Evolutionary conservation across 2,113 vertebrate genomes (phyloP), one percentile per base, ranked within the genome.

Genomic region (Theropithecus gelada): DNA sequence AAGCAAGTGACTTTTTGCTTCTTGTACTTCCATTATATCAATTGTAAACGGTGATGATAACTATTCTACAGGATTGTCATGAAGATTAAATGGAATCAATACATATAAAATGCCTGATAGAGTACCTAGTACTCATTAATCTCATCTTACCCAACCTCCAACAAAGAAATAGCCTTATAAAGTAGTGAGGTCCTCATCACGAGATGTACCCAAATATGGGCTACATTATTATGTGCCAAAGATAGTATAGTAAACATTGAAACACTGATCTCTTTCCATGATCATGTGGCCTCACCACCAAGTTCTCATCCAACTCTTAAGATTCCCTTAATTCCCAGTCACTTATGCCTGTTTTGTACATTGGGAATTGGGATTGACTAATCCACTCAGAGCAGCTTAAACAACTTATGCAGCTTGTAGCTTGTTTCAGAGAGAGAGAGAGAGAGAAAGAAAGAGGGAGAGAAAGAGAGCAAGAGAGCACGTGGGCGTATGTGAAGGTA

Each of bases 191-290:
- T 73, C 16, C 22, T 13, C 32, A 73, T 88, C 6, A 40, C 45
- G 96, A 79, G 7, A 57, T 84, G 7, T 73, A 75, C 38, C 32
- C 45, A 83, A 61, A 72, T 92, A 25, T 66, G n/a, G 6, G 23
- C n/a, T 91, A 52, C 20, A 93, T 90, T n/a, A 81, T 84, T 95
- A 43, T 50, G 23, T 92, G 32, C 64, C 50, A 93, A 52, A 73
- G 64, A 27, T 81, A 23, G 48, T 75, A 72, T 57, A 97, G 38
- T 52, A 84, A 57, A 84, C 25, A 66, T n/a, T 92, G 48, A 88
- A 88, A 84, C 75, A 92, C 70, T 83, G 20, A 55, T 84, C 45
- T 93, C 32, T 83, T 11, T 22, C 45, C 14, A 27, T 57, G 27
- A 82, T 80, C 18, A 72, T 61, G 43, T 68, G 75, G 35, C n/a